A percentile compares a stretch with the other conserved stretches of the same genome.
Conservation (phyloP, 2,797 vertebrate species). For the Cichlasoma orientale region DNA sequence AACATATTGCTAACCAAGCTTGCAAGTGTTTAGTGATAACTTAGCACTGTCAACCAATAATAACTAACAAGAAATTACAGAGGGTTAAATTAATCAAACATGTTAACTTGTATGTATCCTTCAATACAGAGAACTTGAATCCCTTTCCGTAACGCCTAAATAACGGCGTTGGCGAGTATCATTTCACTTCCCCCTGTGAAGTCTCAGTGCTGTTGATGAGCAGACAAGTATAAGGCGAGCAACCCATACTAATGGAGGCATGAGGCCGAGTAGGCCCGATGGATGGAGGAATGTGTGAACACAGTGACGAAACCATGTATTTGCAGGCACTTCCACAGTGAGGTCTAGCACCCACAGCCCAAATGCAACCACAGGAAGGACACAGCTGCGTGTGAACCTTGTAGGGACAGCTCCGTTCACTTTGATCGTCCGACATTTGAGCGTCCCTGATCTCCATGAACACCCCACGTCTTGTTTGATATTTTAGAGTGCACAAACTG, state of each 20-base stretch:
- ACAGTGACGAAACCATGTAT: conserved; percentile 80
- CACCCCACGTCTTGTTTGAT: conserved; percentile 79
- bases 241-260: conserved; percentile 18
- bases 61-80: neutral
- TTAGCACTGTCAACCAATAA: no score
- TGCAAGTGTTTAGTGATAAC: neutral
- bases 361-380: conserved; percentile 67
- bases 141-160: neutral
- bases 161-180: neutral
- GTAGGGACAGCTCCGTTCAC: conserved; percentile 37
- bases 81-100: neutral
- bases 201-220: conserved; percentile 7
- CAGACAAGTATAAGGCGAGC: conserved; percentile 36
- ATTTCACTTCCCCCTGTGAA: neutral
- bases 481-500: conserved; percentile 78
- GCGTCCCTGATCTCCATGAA: conserved; percentile 66
- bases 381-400: conserved; percentile 69
- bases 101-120: neutral
- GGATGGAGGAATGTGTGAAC: conserved; percentile 77
- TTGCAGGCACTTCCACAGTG: conserved; percentile 74
- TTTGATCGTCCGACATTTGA: conserved; percentile 70
- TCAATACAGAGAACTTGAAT: neutral
- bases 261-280: conserved; percentile 36
- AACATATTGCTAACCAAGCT: neutral
- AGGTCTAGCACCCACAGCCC: conserved; percentile 74